These are phyloP conservation scores for Lathamus discolor DNA, from an alignment of 2,113 vertebrate genomes.

Conservation along the genomic window DNA sequence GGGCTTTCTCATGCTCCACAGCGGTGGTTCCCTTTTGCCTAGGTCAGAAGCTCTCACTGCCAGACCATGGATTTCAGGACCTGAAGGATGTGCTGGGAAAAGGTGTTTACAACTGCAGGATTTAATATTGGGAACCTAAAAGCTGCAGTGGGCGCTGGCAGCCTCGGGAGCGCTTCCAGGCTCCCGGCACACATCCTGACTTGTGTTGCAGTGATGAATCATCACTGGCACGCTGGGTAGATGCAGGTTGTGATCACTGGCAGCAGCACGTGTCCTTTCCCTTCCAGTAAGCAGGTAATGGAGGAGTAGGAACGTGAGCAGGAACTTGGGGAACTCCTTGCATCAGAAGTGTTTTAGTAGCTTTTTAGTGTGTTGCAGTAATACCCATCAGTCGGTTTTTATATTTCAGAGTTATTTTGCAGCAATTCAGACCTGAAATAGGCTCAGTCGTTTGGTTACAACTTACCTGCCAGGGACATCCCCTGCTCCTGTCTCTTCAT, in stretches of 20 bases:
- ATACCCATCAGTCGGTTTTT: not conserved
- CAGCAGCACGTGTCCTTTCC: not conserved
- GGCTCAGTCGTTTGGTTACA: not conserved
- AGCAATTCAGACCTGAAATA: not conserved
- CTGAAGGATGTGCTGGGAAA: not conserved
- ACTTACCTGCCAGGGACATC: not conserved
- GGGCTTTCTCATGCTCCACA: rapidly evolving
- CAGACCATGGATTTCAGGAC: not conserved
- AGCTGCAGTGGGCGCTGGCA: rapidly evolving
- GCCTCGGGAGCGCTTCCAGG: not conserved
- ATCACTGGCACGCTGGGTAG: not conserved
- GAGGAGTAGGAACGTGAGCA: not conserved
- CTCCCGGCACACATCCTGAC: rapidly evolving
- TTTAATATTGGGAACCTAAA: rapidly evolving
- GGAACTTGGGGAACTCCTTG: not conserved
- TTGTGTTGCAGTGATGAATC: not conserved
- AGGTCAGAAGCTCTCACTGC: not conserved
- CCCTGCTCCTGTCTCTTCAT: not conserved
- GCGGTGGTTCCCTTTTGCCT: not conserved
- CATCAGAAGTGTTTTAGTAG: not conserved
- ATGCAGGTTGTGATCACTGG: not conserved
- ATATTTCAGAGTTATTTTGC: not conserved
- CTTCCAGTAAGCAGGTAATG: not conserved
- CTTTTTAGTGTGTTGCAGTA: not conserved
- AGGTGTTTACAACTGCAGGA: not conserved